phyloP scores from a whole-genome alignment of 1,140 invertebrate species.

The Carcinoscorpius rotundicauda region DNA sequence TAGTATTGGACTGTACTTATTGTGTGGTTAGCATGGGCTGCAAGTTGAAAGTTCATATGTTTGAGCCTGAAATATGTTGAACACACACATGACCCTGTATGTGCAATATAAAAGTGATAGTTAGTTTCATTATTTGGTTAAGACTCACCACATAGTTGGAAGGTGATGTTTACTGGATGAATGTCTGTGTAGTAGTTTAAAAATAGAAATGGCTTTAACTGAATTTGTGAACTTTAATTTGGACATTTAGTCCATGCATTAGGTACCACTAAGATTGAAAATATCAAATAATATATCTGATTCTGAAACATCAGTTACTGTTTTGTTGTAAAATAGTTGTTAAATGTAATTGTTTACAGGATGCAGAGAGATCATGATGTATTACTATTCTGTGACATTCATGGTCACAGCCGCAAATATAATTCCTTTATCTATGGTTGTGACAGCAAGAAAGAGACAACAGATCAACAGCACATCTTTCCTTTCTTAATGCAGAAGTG shows the following conservation, averaged over 20 bases:
- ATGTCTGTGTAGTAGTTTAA: background rate
- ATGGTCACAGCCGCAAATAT: slow-evolving; percentile 75
- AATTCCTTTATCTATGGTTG: slow-evolving; percentile 85
- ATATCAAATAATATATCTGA: slow-evolving; percentile 6
- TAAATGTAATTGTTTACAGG: background rate
- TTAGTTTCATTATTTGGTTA: too few relatives aligned
- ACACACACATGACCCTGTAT: too few relatives aligned
- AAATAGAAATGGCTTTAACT: background rate
- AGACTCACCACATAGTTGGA: too few relatives aligned
- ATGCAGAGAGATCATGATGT: background rate
- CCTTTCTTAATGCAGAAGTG: too few relatives aligned
- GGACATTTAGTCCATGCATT: background rate
- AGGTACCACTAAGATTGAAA: slow-evolving; percentile 3
- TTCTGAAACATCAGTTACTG: slow-evolving; percentile 4
- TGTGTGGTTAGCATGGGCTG: too few relatives aligned
- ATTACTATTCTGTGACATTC: slow-evolving; percentile 78
- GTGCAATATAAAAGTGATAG: too few relatives aligned
- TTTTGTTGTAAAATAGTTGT: slow-evolving; percentile 33
- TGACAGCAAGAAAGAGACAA: slow-evolving; percentile 36
- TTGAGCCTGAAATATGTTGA: too few relatives aligned
- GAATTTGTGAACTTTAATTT: background rate
- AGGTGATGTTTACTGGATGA: too few relatives aligned
- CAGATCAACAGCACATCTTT: too few relatives aligned
- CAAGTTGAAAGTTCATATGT: too few relatives aligned
- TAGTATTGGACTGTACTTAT: too few relatives aligned